Evolutionary conservation across 2,797 vertebrate genomes (phyloP).

Genomic region (Galaxias olidus): DNA sequence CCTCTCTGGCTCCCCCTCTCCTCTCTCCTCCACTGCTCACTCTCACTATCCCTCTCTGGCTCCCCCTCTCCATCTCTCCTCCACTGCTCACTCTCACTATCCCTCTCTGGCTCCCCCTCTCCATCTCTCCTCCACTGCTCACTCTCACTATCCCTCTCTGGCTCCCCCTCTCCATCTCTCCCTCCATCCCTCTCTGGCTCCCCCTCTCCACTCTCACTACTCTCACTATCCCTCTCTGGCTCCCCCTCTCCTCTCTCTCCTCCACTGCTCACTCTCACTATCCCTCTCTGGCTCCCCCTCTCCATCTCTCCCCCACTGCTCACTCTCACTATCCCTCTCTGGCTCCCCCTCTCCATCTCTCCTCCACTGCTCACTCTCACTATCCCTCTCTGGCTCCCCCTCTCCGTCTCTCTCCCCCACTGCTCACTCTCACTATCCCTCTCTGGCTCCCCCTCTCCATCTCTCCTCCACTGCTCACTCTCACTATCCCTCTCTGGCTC

Average conservation of each 20-base stretch:
- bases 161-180: background rate
- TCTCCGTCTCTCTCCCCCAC: background rate
- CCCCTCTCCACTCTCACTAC: no score
- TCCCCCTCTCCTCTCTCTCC: background rate
- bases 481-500: background rate
- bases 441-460: no score
- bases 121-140: no score
- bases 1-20: background rate
- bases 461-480: background rate
- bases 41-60: constrained; percentile 1
- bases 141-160: no score
- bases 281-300: no score
- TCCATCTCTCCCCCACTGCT: constrained; percentile 3
- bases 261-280: no score
- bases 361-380: background rate
- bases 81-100: background rate
- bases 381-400: background rate
- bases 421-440: background rate
- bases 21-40: background rate
- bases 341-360: no score
- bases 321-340: no score
- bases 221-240: background rate
- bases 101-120: background rate
- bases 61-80: constrained; percentile 25
- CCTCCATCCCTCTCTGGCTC: background rate